Conservation (phyloP, 2,797 vertebrate genomes). For the Kryptolebias ocellatus region DNA sequence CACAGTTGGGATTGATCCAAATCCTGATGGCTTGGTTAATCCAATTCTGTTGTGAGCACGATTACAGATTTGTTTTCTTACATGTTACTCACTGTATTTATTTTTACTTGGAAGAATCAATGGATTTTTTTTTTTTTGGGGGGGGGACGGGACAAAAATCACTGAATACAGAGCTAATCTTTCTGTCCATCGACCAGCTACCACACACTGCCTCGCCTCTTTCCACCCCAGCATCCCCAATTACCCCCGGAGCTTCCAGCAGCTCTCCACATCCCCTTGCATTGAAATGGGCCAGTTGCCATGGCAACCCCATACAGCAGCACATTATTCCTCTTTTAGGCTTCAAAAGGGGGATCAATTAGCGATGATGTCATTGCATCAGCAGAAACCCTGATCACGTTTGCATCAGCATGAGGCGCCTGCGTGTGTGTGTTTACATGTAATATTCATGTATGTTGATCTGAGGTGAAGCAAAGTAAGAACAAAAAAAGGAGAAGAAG, state of each 20-base stretch:
- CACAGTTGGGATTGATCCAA: conserved; percentile 26
- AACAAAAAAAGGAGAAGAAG: neutral
- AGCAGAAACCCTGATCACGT: conserved; percentile 43
- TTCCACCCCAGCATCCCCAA: conserved; percentile 44
- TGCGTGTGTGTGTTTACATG: conserved; percentile 1
- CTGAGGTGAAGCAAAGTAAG: neutral
- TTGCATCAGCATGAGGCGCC: conserved; percentile 1
- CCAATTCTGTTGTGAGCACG: neutral
- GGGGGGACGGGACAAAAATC: too few relatives aligned
- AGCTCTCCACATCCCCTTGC: conserved; percentile 53
- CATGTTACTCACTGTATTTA: neutral
- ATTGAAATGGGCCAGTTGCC: conserved; percentile 69
- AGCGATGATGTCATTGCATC: conserved; percentile 68
- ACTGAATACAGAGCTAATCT: conserved; percentile 1
- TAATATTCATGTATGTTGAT: conserved; percentile 4
- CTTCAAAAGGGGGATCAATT: conserved; percentile 71
- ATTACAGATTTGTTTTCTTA: conserved; percentile 10
- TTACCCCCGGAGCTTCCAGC: conserved; percentile 49
- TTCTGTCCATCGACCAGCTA: conserved; percentile 19
- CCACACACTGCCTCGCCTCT: neutral
- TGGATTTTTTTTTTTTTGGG: neutral
- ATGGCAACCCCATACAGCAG: conserved; percentile 71
- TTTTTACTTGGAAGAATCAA: conserved; percentile 3
- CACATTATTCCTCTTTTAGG: conserved; percentile 55
- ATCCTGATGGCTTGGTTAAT: conserved; percentile 7